Conservation (phyloP, 2,888 invertebrate genomes). For the Trachelus troglodyta region DNA sequence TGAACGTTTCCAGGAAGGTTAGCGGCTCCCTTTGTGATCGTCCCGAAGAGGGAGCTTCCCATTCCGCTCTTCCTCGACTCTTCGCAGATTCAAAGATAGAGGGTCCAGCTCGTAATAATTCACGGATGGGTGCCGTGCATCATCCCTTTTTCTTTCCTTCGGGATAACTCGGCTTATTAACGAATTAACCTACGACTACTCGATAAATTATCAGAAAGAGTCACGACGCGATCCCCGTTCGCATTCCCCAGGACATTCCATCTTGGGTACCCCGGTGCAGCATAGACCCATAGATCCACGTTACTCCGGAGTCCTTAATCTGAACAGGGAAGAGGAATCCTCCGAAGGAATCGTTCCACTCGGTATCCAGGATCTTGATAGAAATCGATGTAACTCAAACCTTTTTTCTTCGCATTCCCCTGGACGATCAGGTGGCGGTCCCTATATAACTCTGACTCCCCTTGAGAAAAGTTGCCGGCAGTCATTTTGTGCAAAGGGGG, state of each 20-base stretch:
- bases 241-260: conserved; percentile 41
- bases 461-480: conserved; percentile 27
- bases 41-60: conserved; percentile 13
- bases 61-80: conserved; percentile 30
- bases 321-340: not conserved
- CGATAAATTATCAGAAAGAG: conserved; percentile 48
- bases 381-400: not conserved
- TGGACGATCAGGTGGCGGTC: not conserved
- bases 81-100: conserved; percentile 50
- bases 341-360: not conserved
- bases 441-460: not conserved
- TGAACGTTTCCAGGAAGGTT: conserved; percentile 13
- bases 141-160: conserved; percentile 30
- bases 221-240: conserved; percentile 25
- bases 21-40: conserved; percentile 21
- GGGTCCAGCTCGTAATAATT: conserved; percentile 46
- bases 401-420: not conserved
- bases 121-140: conserved; percentile 44
- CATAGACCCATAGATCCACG: not conserved
- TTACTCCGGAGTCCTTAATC: not conserved
- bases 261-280: not conserved
- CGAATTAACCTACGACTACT: conserved; percentile 46
- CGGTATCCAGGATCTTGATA: not conserved
- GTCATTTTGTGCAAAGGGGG: conserved; percentile 28
- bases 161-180: conserved; percentile 41